Base-by-base conservation (phyloP, 2,113 vertebrate species). In the Hippocampus mohnikei region DNA sequence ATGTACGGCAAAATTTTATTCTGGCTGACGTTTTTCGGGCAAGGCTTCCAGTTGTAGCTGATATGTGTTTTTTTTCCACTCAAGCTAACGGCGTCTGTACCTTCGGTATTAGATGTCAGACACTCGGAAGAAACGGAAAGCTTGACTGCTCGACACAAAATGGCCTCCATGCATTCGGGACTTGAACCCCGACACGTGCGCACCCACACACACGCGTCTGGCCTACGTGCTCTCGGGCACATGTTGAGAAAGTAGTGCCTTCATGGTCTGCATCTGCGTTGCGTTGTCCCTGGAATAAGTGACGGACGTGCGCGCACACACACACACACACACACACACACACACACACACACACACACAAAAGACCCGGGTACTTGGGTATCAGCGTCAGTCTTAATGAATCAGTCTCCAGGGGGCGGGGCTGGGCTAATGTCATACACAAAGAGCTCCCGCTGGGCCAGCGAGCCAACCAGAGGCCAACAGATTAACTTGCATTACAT, bases 401-500 rank as follows among this genome's bases (percentile, higher is more conserved):
- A 93, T 84, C 91, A 90, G 91, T 93, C 82, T 91, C 84, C 81
- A 82, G 88, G 85, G 88, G 91, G 90, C 74, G 87, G 88, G 88
- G 81, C 77, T 41, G 67, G 80, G 79, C 79, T 89, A 90, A 91
- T 90, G 83, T 82, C 84, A 85, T 76, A 85, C 76, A 90, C 90
- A 92, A 90, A 85, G 82, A 77, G 74, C 76, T 87, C 87, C 90
- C 37, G 62, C 85, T 81, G 87, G 71, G 79, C 82, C 74, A 48
- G 70, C 67, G 68, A 88, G 84, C 88, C 85, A 88, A 91, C 81
- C 82, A 92, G 83, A 89, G 89, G 88, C 88, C 90, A 91, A 88
- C 86, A 91, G 91, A 92, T 92, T 92, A 84, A 90, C 89, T 92
- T 91, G 91, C 89, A 93, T 93, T 91, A 93, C 91, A 92, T 92